Base-by-base conservation (phyloP, 2,113 vertebrate genomes). In the Lepus timidus region DNA sequence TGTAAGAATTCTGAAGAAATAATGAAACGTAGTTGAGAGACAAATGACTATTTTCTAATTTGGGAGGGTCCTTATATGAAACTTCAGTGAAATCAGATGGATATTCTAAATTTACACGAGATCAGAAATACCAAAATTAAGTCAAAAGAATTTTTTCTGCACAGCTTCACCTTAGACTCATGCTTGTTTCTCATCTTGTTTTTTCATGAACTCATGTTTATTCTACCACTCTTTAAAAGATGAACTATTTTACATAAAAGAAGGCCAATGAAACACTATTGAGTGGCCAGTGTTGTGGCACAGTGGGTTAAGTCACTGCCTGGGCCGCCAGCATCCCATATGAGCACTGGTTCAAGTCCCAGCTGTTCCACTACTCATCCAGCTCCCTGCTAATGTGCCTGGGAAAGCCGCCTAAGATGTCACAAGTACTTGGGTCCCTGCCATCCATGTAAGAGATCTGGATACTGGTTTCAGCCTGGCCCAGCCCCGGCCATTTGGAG, bases 1-100 rank as follows among this genome's bases (percentile, higher is more conserved):
- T 33, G 29, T 25, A 79, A 93, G 52, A 85, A 65, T 85, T 94
- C 10, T 71, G 14, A 94, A 93, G 27, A 88, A 78, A 74, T 39
- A 74, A 49, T 49, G 39, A 67, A 68, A 49, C 82, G 51, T 7
- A 76, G 20, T 0, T 91, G 10, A 86, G 85, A 81, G n/a, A 91
- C 14, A 91, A 85, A 86, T 17, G 9, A n/a, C 12, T 65, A 70
- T 27, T 68, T 79, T 96, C 76, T 70, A 51, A 84, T 58, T 78
- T 67, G 74, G 19, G 20, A 33, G 68, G 33, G 16, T 19, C 49
- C 25, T 83, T 95, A 19, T 19, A 86, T 78, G 44, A 51, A 93
- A 90, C 9, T 36, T 49, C 9, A 93, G 65, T 49, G 92, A 96
- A 89, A 76, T 25, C 29, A 65, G 36, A 80, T 22, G 2, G n/a